phyloP scores from a whole-genome alignment of 2,113 vertebrate species.

The Desmodus rotundus region DNA sequence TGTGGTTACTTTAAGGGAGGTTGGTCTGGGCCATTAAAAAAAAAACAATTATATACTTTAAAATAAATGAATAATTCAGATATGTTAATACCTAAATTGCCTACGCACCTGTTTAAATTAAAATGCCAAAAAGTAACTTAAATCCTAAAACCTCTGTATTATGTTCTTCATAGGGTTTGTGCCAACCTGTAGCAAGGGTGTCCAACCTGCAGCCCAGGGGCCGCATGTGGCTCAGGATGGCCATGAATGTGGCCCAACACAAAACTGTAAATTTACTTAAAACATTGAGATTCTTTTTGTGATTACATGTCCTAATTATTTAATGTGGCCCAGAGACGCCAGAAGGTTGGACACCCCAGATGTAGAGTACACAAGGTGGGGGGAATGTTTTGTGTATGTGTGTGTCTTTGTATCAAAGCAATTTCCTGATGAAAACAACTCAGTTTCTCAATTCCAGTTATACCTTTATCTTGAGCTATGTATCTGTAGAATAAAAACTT shows the following conservation, averaged over 20 bases:
- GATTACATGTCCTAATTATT: too few species aligned
- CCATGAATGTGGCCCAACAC: too few species aligned
- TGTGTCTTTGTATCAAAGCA: not conserved
- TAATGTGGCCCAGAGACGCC: too few species aligned
- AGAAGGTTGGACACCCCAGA: too few species aligned
- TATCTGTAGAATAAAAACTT: not conserved
- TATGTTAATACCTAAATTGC: constrained; percentile 73
- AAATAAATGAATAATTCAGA: not conserved
- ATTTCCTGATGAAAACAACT: constrained; percentile 46
- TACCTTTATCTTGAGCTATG: constrained; percentile 17
- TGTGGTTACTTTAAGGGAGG: constrained; percentile 32
- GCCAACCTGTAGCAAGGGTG: not conserved
- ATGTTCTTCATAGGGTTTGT: constrained; percentile 23
- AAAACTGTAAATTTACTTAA: too few species aligned
- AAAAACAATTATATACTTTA: constrained; percentile 29
- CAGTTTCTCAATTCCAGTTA: constrained; percentile 39
- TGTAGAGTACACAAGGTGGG: not conserved
- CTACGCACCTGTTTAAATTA: constrained; percentile 64
- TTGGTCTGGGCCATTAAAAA: not conserved
- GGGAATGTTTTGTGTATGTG: not conserved
- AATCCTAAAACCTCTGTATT: constrained; percentile 25
- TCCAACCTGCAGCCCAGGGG: too few species aligned
- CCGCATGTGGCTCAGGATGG: too few species aligned
- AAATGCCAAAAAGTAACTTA: constrained; percentile 48
- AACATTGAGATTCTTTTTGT: too few species aligned